Evolutionary conservation across 2,888 invertebrate genomes (phyloP).

Genomic region (Cynaeus angustus): DNA sequence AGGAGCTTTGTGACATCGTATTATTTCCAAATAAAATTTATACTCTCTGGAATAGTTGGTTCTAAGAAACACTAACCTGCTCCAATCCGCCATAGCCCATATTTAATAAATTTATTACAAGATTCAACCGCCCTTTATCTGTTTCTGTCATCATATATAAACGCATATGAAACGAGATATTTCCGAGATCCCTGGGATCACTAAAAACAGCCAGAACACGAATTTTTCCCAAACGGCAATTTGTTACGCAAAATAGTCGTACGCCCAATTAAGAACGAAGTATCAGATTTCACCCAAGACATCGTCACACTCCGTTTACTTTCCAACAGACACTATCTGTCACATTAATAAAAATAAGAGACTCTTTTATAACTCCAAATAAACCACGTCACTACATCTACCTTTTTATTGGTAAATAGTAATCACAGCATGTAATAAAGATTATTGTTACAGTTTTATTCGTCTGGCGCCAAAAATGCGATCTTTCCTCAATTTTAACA

Average conservation of each 20-base stretch:
- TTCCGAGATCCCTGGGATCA: slow-evolving; percentile 38
- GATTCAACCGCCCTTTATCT: slow-evolving; percentile 35
- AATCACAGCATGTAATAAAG: slow-evolving; percentile 23
- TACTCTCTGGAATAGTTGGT: too few relatives aligned
- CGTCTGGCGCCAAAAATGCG: slow-evolving; percentile 17
- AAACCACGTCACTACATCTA: slow-evolving; percentile 11
- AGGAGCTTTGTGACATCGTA: too few relatives aligned
- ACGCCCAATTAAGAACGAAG: slow-evolving; percentile 36
- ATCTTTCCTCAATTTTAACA: neutral
- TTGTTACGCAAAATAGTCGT: slow-evolving; percentile 30
- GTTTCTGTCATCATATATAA: slow-evolving; percentile 45
- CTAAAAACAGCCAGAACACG: slow-evolving; percentile 29
- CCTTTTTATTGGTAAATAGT: slow-evolving; percentile 30
- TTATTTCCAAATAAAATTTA: too few relatives aligned
- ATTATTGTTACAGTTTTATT: slow-evolving; percentile 28
- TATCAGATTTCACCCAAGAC: slow-evolving; percentile 29
- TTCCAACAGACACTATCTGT: slow-evolving; percentile 3
- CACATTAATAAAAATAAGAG: slow-evolving; percentile 15
- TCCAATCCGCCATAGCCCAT: neutral
- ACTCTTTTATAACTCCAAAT: slow-evolving; percentile 17
- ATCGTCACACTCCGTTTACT: slow-evolving; percentile 20
- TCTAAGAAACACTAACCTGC: too few relatives aligned
- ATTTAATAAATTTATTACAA: slow-evolving; percentile 16
- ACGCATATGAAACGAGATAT: slow-evolving; percentile 42
- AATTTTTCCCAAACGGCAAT: slow-evolving; percentile 27